Evolutionary conservation across 2,888 invertebrate genomes (phyloP), one percentile per base, ranked within the genome.

Genomic region (Luperina testacea): DNA sequence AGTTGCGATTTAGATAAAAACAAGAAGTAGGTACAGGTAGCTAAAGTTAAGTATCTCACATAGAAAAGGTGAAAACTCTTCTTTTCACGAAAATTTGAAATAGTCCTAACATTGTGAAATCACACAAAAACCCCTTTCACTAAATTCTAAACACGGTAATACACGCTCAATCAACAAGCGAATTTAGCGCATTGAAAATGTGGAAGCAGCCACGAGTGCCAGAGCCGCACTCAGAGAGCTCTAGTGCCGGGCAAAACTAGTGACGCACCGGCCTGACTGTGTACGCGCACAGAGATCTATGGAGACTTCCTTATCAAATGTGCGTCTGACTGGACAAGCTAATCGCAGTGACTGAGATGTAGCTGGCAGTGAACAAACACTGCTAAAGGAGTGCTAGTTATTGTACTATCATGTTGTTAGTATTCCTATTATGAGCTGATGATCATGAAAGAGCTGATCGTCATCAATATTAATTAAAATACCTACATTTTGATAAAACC

Each of bases 171-270:
- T 85, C 84, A 81, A 86, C 87, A 78, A 84, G 86, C 85, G 78
- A 78, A 86, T 85, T 86, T 85, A 86, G 72, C 63, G 85, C 85
- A 86, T 86, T 85, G 86, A 86, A 86, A 85, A 85, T 86, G 75
- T 86, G 76, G 68, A 74, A 81, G 81, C 86, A 24, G 57, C 64
- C 82, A 86, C 72, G 85, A 85, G 85, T 86, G 79, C 70, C 51
- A 42, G 81, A 65, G 85, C 65, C 71, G 64, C 82, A 81, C 85
- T 86, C 87, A 81, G 78, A 87, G 87, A 59, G 78, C 84, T 79
- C 81, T 82, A 84, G 89, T 84, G 87, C 87, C 80, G 82, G 80
- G 90, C 93, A 91, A 92, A 93, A 93, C 93, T 92, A 89, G 89
- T 88, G 90, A 88, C 87, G 85, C 82, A 75, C 87, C 84, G 88